A percentile compares a stretch with the other conserved stretches of the same genome.
These are phyloP conservation scores for Lacanobia wlatinum DNA, from an alignment of 2,888 invertebrate species.

Conservation along the genomic window DNA sequence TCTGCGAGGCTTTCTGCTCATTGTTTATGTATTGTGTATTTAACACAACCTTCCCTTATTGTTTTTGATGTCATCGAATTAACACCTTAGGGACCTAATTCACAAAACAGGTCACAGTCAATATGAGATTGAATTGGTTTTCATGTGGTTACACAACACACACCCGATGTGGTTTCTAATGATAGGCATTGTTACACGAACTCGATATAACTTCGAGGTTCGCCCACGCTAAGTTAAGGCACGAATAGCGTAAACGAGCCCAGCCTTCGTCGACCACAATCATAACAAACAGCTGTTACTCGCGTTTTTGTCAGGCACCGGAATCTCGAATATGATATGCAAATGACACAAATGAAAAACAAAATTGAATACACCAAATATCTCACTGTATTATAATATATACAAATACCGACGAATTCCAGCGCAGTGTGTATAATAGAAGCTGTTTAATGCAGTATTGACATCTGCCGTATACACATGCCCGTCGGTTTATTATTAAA, in stretches of 20 bases:
- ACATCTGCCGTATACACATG: conserved; percentile 48
- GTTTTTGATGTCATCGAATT: background rate
- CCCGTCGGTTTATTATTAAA: conserved; percentile 70
- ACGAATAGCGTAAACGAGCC: conserved; percentile 37
- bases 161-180: conserved; percentile 22
- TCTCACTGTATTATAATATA: conserved; percentile 32
- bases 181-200: conserved; percentile 32
- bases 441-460: conserved; percentile 49
- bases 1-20: background rate
- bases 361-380: conserved; percentile 55
- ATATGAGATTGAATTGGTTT: conserved; percentile 9
- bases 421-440: conserved; percentile 33
- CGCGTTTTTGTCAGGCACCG: conserved; percentile 46
- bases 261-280: conserved; percentile 25
- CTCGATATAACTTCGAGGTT: conserved; percentile 15
- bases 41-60: background rate
- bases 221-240: conserved; percentile 6
- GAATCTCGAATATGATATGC: conserved; percentile 56
- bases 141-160: background rate
- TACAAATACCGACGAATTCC: conserved; percentile 25
- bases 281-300: conserved; percentile 52
- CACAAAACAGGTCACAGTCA: background rate
- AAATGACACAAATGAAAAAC: conserved; percentile 54
- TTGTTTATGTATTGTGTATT: background rate
- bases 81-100: background rate